Percentiles rank a stretch among this genome's conserved stretches.
These are phyloP conservation scores for Musca domestica DNA, from an alignment of 1,140 invertebrate species.

Conservation along the genomic window DNA sequence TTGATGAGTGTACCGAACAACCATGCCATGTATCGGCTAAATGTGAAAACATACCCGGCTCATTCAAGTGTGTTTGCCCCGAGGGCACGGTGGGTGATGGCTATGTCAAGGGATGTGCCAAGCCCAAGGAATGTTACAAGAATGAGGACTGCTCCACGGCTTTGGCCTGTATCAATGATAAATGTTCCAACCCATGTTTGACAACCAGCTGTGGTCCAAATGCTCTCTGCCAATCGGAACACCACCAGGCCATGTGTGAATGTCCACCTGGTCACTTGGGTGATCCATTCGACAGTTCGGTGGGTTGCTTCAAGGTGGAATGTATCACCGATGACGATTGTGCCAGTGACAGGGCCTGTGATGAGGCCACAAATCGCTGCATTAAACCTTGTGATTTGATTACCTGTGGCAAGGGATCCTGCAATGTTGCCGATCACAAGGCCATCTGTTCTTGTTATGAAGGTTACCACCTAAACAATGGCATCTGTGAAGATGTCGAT, in stretches of 20 bases:
- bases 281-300: conserved; percentile 68
- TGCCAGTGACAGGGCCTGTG: conserved; percentile 70
- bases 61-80: conserved; percentile 76
- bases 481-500: conserved; percentile 76
- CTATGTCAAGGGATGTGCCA: conserved; percentile 67
- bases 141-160: conserved; percentile 70
- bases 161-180: conserved; percentile 68
- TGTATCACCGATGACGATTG: conserved; percentile 77
- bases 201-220: conserved; percentile 68
- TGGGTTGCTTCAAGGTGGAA: conserved; percentile 82
- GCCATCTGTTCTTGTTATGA: conserved; percentile 70
- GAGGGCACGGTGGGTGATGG: conserved; percentile 77
- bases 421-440: conserved; percentile 67
- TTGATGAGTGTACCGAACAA: conserved; percentile 74
- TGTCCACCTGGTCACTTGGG: conserved; percentile 79
- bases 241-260: conserved; percentile 68
- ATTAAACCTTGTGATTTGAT: conserved; percentile 74
- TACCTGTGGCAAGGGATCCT: conserved; percentile 73
- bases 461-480: conserved; percentile 68
- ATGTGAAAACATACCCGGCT: conserved; percentile 77
- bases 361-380: conserved; percentile 73
- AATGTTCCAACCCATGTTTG: conserved; percentile 75
- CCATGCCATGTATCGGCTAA: conserved; percentile 77
- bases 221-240: conserved; percentile 68
- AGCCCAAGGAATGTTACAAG: conserved; percentile 68